These are phyloP conservation scores for Catostylus mosaicus DNA, from an alignment of 30 jellyfish, hydroid and myxozoan species.

Conservation along the genomic window DNA sequence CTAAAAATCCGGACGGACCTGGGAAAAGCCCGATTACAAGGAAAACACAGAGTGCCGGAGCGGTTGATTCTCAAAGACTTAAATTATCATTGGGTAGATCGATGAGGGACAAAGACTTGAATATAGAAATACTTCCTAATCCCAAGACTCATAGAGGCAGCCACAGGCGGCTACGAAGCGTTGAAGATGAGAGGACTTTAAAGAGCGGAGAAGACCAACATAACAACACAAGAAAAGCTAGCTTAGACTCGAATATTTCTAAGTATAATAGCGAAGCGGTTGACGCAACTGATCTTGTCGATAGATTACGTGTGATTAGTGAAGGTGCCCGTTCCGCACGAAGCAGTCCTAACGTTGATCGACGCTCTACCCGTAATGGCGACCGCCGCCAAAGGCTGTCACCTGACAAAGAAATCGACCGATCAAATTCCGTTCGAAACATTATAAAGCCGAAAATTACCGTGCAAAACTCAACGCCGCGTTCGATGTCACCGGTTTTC, in stretches of 20 bases:
- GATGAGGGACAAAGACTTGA: constrained; percentile 15
- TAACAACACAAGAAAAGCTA: background rate
- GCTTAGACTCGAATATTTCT: constrained; percentile 8
- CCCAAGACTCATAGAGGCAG: constrained; percentile 25
- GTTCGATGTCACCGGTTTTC: constrained; percentile 15
- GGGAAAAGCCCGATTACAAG: constrained; percentile 34
- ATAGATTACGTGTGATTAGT: constrained; percentile 42
- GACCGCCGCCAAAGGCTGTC: constrained; percentile 27
- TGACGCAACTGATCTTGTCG: constrained; percentile 50
- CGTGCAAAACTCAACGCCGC: constrained; percentile 53
- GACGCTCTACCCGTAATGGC: constrained; percentile 53
- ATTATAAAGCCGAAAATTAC: constrained; percentile 45
- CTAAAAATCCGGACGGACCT: background rate
- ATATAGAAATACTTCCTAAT: constrained; percentile 42
- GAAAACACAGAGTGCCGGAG: constrained; percentile 56
- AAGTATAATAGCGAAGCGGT: background rate
- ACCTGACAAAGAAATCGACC: constrained; percentile 3
- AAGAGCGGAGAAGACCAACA: background rate
- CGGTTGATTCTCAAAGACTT: constrained; percentile 19
- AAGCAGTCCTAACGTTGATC: constrained; percentile 50
- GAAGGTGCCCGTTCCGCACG: constrained; percentile 50
- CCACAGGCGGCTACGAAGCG: background rate
- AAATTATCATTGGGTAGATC: constrained; percentile 13
- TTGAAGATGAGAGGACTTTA: constrained; percentile 15
- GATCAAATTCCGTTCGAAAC: constrained; percentile 21